Percentiles rank a stretch among this genome's conserved stretches.
phyloP scores from a whole-genome alignment of 2,797 vertebrate genomes.

The Argentina silus region DNA sequence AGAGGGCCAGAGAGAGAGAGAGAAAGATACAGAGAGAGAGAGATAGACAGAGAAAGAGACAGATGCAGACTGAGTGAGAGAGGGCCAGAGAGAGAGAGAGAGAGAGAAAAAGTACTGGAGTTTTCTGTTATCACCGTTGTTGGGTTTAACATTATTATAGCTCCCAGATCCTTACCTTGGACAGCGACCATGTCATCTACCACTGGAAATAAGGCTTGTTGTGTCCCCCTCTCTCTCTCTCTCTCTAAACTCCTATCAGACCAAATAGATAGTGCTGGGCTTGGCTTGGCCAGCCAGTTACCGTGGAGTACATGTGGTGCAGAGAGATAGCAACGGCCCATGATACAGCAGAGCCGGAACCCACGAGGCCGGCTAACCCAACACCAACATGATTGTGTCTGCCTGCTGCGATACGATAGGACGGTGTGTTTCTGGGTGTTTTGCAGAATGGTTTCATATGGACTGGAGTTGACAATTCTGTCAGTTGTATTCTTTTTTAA shows the following conservation, averaged over 20 bases:
- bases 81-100: neutral
- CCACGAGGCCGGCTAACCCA: neutral
- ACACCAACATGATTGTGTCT: neutral
- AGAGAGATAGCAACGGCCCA: neutral
- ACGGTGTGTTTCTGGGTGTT: neutral
- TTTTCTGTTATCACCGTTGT: conserved; percentile 30
- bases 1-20: too few relatives aligned
- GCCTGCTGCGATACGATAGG: neutral
- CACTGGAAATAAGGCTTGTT: conserved; percentile 2
- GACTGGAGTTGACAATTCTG: too few relatives aligned
- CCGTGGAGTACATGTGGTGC: neutral
- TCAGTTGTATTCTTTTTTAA: too few relatives aligned
- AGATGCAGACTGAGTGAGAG: neutral
- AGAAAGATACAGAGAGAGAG: neutral
- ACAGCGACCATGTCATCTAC: conserved; percentile 34
- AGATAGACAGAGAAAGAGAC: neutral
- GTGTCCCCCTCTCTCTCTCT: neutral
- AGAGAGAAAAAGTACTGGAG: neutral
- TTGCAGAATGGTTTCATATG: too few relatives aligned
- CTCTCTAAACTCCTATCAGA: neutral
- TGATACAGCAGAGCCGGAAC: neutral
- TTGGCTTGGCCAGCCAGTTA: neutral
- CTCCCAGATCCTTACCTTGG: conserved; percentile 9
- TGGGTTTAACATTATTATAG: conserved; percentile 25
- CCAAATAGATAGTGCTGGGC: neutral